A percentile compares a stretch with the other conserved stretches of the same genome.
phyloP scores from a whole-genome alignment of 2,113 vertebrate genomes.

The Heterotis niloticus region DNA sequence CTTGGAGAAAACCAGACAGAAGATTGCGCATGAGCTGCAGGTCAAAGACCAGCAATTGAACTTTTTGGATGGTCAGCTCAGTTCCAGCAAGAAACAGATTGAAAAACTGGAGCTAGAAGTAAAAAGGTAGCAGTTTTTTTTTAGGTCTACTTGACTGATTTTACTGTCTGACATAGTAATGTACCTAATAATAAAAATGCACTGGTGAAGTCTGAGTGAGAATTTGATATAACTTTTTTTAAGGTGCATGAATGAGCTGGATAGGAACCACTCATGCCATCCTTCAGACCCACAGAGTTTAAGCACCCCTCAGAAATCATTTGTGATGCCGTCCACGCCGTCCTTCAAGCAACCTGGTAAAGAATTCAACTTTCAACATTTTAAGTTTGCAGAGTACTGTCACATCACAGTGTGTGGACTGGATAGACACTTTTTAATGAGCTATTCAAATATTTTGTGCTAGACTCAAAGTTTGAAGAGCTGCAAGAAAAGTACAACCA shows the following conservation, averaged over 20 bases:
- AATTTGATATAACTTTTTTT: constrained; percentile 25
- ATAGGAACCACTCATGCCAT: constrained; percentile 65
- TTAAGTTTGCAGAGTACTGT: no score
- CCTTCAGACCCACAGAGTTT: constrained; percentile 61
- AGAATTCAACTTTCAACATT: background rate
- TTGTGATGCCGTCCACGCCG: constrained; percentile 57
- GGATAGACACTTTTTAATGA: background rate
- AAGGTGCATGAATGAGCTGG: constrained; percentile 81
- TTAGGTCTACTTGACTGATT: no score
- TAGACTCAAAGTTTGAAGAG: constrained; percentile 75
- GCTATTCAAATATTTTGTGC: constrained; percentile 27
- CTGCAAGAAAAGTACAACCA: constrained; percentile 80
- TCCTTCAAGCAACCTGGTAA: constrained; percentile 69
- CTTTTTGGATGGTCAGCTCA: constrained; percentile 83
- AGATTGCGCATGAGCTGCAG: constrained; percentile 76
- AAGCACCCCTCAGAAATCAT: constrained; percentile 70
- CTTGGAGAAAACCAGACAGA: constrained; percentile 80
- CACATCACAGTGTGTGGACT: no score
- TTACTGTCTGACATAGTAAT: no score
- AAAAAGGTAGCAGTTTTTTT: constrained; percentile 68
- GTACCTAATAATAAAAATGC: background rate
- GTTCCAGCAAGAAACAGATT: constrained; percentile 73
- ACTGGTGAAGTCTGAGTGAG: background rate
- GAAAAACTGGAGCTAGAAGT: constrained; percentile 84
- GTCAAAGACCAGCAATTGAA: constrained; percentile 83